Evolutionary conservation across 2,888 invertebrate species (phyloP).

Genomic region (Thera britannica): DNA sequence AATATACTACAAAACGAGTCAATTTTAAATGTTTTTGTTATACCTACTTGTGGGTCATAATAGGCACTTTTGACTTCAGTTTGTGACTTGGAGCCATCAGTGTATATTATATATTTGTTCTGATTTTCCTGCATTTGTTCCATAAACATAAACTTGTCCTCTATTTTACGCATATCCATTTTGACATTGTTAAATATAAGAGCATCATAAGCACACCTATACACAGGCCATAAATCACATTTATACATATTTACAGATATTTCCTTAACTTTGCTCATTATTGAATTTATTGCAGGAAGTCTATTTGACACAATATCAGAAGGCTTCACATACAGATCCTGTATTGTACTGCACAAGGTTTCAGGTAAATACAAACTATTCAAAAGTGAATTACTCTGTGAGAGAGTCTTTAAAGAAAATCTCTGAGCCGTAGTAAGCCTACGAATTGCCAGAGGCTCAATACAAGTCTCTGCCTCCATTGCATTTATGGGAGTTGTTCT

Average conservation of each 20-base stretch:
- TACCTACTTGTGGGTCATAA: too few species aligned
- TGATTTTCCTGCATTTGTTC: too few species aligned
- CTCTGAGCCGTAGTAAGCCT: neutral
- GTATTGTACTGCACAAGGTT: too few species aligned
- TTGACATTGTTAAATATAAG: neutral
- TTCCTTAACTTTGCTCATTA: neutral
- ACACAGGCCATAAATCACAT: neutral
- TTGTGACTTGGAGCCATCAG: too few species aligned
- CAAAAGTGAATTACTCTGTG: neutral
- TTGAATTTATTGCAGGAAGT: neutral
- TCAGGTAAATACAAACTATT: too few species aligned
- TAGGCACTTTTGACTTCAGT: too few species aligned
- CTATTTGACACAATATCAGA: neutral
- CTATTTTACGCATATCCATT: too few species aligned
- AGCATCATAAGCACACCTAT: neutral
- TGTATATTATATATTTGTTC: too few species aligned
- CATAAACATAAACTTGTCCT: too few species aligned
- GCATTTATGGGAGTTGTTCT: neutral
- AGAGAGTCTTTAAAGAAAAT: neutral
- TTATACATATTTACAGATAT: neutral
- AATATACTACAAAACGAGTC: too few species aligned
- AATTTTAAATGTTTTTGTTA: too few species aligned
- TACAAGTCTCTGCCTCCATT: neutral
- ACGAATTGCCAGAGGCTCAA: neutral
- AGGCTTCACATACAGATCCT: too few species aligned